phyloP scores from a whole-genome alignment of 2,113 vertebrate genomes.

The Gobio gobio region DNA sequence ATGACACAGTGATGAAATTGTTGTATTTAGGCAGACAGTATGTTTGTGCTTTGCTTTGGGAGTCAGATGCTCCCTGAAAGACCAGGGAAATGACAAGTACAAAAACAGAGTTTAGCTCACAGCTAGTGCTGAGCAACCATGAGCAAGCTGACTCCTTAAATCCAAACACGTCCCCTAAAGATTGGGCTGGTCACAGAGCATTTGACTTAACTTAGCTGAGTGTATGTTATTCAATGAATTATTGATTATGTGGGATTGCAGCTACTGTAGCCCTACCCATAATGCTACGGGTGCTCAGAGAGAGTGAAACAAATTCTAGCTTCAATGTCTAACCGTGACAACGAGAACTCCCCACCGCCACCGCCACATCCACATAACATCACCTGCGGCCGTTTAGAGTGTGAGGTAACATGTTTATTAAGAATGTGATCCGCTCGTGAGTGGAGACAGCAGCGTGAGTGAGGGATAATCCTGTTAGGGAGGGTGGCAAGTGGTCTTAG shows the following conservation, averaged over 20 bases:
- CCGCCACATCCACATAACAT: slow-evolving; percentile 21
- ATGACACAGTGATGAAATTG: slow-evolving; percentile 52
- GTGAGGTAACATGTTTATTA: slow-evolving; percentile 32
- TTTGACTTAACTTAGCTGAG: not conserved
- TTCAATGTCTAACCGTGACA: slow-evolving; percentile 16
- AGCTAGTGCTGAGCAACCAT: not conserved
- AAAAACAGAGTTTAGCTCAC: slow-evolving; percentile 8
- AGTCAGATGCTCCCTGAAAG: slow-evolving; percentile 10
- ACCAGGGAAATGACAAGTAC: not conserved
- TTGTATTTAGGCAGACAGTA: slow-evolving; percentile 7
- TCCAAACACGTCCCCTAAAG: not conserved
- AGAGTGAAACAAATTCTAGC: slow-evolving; percentile 17
- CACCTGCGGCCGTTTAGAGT: slow-evolving; percentile 15
- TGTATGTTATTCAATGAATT: not conserved
- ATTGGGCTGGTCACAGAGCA: not conserved
- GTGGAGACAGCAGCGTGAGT: slow-evolving; percentile 24
- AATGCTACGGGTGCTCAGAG: not conserved
- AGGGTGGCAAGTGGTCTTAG: slow-evolving; percentile 21
- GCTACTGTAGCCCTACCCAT: slow-evolving; percentile 7
- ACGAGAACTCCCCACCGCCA: not conserved
- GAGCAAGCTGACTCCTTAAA: not conserved
- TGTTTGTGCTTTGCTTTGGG: slow-evolving; percentile 26
- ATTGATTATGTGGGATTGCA: slow-evolving; percentile 3
- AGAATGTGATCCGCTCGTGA: slow-evolving; percentile 29
- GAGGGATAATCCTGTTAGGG: slow-evolving; percentile 37